These are phyloP conservation scores for Calyptommatus sinebrachiatus DNA, from an alignment of 2,113 vertebrate species.

Conservation along the genomic window DNA sequence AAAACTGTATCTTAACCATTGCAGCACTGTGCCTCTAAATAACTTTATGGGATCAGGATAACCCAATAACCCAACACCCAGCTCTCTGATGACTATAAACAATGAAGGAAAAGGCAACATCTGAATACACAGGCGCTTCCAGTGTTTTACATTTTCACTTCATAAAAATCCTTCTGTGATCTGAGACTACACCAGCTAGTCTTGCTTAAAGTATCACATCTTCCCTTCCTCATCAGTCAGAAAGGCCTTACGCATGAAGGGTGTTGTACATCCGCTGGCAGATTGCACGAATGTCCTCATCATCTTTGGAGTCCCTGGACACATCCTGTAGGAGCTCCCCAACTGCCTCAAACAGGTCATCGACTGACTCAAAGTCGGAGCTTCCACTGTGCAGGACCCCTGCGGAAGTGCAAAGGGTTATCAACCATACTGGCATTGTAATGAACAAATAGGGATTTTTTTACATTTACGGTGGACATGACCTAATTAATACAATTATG, in stretches of 20 bases:
- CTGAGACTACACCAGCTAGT: not conserved
- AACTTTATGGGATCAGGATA: not conserved
- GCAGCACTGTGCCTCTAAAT: no score
- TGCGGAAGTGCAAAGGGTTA: constrained; percentile 48
- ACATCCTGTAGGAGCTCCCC: constrained; percentile 90
- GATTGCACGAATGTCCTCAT: constrained; percentile 86
- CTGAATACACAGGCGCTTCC: no score
- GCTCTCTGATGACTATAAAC: no score
- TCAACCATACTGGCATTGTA: no score
- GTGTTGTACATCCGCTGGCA: constrained; percentile 95
- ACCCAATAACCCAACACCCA: no score
- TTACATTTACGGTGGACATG: no score
- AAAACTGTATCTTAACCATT: no score
- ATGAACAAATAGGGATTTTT: no score
- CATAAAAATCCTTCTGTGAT: not conserved
- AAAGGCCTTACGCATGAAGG: constrained; percentile 81
- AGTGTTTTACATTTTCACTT: no score
- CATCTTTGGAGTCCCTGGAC: constrained; percentile 87
- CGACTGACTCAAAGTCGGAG: constrained; percentile 90
- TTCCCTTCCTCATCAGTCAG: not conserved
- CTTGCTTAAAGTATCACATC: not conserved
- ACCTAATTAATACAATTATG: no score
- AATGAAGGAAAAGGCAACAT: not conserved
- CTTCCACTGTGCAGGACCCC: constrained; percentile 86
- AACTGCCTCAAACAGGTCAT: constrained; percentile 91